These are phyloP conservation scores for Cyaniris semiargus DNA, from an alignment of 2,888 invertebrate genomes.

Conservation along the genomic window DNA sequence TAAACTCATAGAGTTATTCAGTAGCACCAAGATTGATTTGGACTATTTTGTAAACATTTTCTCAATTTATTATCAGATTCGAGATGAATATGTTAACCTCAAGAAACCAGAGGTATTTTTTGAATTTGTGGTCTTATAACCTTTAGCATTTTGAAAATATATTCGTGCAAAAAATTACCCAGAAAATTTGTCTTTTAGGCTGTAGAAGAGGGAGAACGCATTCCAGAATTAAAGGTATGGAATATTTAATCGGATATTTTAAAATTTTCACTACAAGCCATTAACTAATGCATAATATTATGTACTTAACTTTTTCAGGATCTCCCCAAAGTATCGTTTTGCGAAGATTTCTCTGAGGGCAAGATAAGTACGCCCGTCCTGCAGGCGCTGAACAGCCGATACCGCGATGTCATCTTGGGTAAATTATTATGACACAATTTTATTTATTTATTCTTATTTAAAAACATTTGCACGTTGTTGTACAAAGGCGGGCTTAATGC, in stretches of 20 bases:
- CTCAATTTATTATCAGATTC: slow-evolving; percentile 32
- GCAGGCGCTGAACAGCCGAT: not conserved
- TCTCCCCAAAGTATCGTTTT: not conserved
- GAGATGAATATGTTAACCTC: slow-evolving; percentile 35
- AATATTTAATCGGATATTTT: not conserved
- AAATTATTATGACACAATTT: not conserved
- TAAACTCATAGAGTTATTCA: slow-evolving; percentile 9
- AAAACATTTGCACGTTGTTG: no score
- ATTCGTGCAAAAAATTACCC: no score
- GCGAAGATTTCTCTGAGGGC: not conserved
- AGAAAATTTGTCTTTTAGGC: not conserved
- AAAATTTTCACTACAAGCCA: no score
- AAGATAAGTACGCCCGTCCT: not conserved
- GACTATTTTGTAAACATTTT: not conserved
- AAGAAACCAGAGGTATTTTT: slow-evolving; percentile 30
- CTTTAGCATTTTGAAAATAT: no score
- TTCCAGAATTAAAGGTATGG: slow-evolving; percentile 2
- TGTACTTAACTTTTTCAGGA: not conserved
- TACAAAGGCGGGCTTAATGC: no score
- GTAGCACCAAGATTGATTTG: not conserved
- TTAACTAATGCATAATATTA: no score
- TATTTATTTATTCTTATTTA: no score
- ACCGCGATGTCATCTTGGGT: not conserved
- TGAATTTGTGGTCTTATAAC: no score
- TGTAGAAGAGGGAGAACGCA: slow-evolving; percentile 21